Conservation (phyloP, 2,113 vertebrate genomes). For the Neogale vison region DNA sequence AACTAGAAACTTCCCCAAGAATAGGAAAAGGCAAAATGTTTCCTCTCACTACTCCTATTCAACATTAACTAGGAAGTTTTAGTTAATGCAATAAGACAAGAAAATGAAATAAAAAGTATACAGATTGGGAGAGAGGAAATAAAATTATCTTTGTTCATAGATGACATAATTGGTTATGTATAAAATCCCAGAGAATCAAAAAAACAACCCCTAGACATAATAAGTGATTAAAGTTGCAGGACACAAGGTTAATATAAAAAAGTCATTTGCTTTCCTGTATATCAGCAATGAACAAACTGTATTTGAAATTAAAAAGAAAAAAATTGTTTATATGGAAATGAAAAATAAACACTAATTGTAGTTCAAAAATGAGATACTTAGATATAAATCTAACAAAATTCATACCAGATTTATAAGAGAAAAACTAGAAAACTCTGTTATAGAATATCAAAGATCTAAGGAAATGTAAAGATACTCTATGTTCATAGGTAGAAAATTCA, state of each 20-base stretch:
- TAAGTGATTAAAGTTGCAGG: not conserved
- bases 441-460: not conserved
- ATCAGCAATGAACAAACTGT: not conserved
- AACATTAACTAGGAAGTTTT: not conserved
- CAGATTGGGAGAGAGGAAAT: not conserved
- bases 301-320: conserved; percentile 7
- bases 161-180: not conserved
- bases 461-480: not conserved
- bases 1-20: not conserved
- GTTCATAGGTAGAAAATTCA: not conserved
- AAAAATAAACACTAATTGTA: not conserved
- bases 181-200: not conserved
- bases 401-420: not conserved
- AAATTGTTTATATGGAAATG: not conserved
- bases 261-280: not conserved
- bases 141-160: not conserved
- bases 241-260: not conserved
- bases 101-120: not conserved
- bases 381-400: not conserved
- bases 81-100: not conserved
- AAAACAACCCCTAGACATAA: not conserved
- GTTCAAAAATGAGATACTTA: not conserved
- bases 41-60: not conserved
- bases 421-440: not conserved
- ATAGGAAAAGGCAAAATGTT: not conserved